A percentile compares a stretch with the other conserved stretches of the same genome.
Conservation (phyloP, 2,888 invertebrate genomes). For the Podabrus alpinus region DNA sequence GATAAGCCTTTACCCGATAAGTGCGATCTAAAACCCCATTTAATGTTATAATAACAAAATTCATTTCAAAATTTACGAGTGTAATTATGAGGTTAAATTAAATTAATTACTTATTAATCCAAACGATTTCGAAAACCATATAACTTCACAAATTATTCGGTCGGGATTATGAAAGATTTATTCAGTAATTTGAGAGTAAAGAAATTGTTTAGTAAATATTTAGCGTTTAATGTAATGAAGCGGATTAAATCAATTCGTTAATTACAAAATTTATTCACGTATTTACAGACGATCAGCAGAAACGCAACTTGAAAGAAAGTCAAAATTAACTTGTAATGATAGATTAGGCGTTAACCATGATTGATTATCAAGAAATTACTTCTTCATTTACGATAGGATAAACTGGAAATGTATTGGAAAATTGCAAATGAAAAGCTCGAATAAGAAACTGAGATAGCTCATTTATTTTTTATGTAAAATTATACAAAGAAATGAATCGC, state of each 20-base stretch:
- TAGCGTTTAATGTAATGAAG: not conserved
- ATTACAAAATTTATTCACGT: not conserved
- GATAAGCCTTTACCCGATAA: not conserved
- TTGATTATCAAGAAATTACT: not conserved
- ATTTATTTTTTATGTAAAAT: not conserved
- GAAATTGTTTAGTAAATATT: conserved; percentile 7
- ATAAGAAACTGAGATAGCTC: not conserved
- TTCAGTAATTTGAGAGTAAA: not conserved
- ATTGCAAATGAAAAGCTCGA: not conserved
- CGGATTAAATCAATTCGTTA: not conserved
- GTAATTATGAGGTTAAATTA: not conserved
- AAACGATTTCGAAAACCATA: not conserved
- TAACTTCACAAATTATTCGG: not conserved
- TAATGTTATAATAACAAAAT: not conserved
- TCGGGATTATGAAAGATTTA: conserved; percentile 4
- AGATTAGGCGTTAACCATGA: not conserved
- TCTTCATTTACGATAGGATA: not conserved
- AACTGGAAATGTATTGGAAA: conserved; percentile 1
- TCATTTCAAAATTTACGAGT: not conserved
- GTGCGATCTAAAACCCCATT: not conserved
- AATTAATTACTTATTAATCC: not conserved
- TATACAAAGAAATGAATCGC: not conserved
- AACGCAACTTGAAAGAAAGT: not conserved
- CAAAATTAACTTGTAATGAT: not conserved
- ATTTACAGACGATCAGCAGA: not conserved